A percentile compares a stretch with the other conserved stretches of the same genome.
phyloP scores from a whole-genome alignment of 2,888 invertebrate genomes.

The Pollenia amentaria region DNA sequence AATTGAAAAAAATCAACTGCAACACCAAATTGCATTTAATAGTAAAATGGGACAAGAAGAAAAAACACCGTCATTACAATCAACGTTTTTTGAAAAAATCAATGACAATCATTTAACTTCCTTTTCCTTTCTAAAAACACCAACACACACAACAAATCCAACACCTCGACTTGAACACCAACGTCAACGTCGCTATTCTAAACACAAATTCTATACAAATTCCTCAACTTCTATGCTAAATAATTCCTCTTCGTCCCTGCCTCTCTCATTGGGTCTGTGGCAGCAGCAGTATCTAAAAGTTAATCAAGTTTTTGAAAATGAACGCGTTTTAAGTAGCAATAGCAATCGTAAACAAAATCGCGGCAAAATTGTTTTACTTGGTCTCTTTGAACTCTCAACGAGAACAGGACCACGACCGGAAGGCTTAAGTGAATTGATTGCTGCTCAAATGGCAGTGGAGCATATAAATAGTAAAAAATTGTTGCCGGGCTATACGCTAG shows the following conservation, averaged over 20 bases:
- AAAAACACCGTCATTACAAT: constrained; percentile 44
- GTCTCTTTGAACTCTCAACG: constrained; percentile 91
- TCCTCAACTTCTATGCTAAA: constrained; percentile 13
- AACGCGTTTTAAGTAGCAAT: constrained; percentile 80
- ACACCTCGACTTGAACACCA: background rate
- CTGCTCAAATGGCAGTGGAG: constrained; percentile 91
- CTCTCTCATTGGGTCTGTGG: constrained; percentile 77
- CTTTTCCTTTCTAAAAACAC: constrained; percentile 47
- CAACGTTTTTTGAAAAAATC: constrained; percentile 50
- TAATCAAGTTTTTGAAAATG: constrained; percentile 84
- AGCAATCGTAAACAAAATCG: constrained; percentile 80
- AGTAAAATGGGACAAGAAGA: constrained; percentile 30
- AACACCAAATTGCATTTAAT: constrained; percentile 58
- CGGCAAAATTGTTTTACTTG: constrained; percentile 89
- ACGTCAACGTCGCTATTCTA: constrained; percentile 56
- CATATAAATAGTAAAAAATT: constrained; percentile 90
- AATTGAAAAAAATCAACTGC: constrained; percentile 22
- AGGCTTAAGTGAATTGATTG: constrained; percentile 90
- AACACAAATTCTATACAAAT: constrained; percentile 46
- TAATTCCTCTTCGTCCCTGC: constrained; percentile 20
- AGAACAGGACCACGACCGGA: constrained; percentile 88
- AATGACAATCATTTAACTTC: constrained; percentile 72
- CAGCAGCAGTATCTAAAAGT: constrained; percentile 82
- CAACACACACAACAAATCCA: constrained; percentile 2
- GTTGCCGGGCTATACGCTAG: constrained; percentile 90